phyloP scores from a whole-genome alignment of 2,888 invertebrate genomes.

The Drosophila pullipes region DNA sequence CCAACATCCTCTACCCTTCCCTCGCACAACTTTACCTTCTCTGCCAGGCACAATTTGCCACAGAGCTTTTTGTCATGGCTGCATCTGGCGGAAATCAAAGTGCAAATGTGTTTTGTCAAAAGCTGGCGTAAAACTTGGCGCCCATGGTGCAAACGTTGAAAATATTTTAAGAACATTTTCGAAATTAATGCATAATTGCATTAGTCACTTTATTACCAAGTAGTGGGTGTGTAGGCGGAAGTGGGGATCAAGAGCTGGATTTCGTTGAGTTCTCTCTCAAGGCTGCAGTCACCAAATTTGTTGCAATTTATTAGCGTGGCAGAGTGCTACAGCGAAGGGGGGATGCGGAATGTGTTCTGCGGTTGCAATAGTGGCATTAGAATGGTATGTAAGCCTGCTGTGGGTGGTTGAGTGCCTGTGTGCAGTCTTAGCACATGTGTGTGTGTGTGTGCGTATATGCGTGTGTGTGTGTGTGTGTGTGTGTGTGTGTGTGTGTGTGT shows the following conservation, averaged over 20 bases:
- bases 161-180: conserved; percentile 53
- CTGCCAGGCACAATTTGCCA: conserved; percentile 6
- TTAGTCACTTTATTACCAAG: conserved; percentile 66
- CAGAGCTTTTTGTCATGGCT: conserved; percentile 16
- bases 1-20: not conserved
- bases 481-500: not conserved
- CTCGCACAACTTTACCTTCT: not conserved
- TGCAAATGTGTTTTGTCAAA: conserved; percentile 76
- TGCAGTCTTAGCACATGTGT: not conserved
- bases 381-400: not conserved
- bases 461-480: too few relatives aligned
- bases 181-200: conserved; percentile 78
- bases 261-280: conserved; percentile 4
- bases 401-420: not conserved
- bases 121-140: conserved; percentile 56
- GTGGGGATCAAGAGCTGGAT: not conserved
- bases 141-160: conserved; percentile 60
- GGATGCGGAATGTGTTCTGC: not conserved
- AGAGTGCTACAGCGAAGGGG: not conserved
- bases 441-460: too few relatives aligned
- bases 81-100: conserved; percentile 70
- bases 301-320: conserved; percentile 67
- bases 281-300: conserved; percentile 58
- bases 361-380: conserved; percentile 9
- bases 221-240: not conserved